Evolutionary conservation across 2,113 vertebrate species (phyloP), one percentile per base, ranked within the genome.

Genomic region (Anguilla japonica): DNA sequence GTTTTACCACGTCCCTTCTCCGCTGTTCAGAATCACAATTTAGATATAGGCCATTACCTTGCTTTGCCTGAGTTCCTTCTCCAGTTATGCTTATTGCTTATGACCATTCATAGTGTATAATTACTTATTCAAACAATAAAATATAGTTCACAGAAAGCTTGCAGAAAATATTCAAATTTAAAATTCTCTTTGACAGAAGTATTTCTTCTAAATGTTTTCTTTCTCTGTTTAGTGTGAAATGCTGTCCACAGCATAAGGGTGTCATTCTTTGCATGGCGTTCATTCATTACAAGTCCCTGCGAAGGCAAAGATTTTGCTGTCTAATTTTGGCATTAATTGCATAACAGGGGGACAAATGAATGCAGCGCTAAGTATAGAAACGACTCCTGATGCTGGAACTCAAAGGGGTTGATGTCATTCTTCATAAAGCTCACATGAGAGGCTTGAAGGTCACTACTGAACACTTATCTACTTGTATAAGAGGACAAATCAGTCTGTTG

Each of bases 321-420:
- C 67, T 34, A 75, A 67, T 75, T 75, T 75, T 75, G 67, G 67
- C 67, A 75, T 75, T 75, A 75, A 75, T 75, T 75, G n/a, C 67
- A 75, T 75, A 75, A 75, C 67, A 29, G 67, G 26, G 26, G 8
- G 26, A 34, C 5, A 67, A 20, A 26, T 67, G n/a, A 75, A 75
- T 34, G 26, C n/a, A 7, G 34, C n/a, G 9, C 67, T 75, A 75
- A 75, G 67, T 75, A 75, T 75, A 75, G 67, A 29, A n/a, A 9
- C 26, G 9, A 13, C 67, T 75, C 67, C 34, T 75, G 63, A 71
- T 15, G 26, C 63, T 71, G 63, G 26, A 71, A 71, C 63, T 60
- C 56, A 20, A n/a, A 75, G 67, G 11, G 6, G 26, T 26, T 75
- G 67, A 75, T 75, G 67, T 75, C 67, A 75, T 75, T 29, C 67